Base-by-base conservation (phyloP, 2,113 vertebrate genomes). In the Otocyon megalotis region DNA sequence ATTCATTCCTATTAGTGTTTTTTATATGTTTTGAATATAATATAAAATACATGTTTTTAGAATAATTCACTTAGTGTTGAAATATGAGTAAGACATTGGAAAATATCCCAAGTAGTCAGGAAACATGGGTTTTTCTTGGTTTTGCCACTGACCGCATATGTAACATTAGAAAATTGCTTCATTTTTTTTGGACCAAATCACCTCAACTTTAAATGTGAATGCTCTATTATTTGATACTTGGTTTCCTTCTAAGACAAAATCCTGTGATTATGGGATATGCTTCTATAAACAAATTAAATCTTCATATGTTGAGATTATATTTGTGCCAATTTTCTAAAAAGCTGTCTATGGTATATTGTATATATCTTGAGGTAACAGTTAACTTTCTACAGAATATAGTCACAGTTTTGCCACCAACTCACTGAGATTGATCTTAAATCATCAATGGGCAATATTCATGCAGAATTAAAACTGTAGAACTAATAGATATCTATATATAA, bases 11-110 rank as follows among this genome's bases (percentile, higher is more conserved):
- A n/a, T 89, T 77, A 43, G 1, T 26, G 56, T 6, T 48, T 94
- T 92, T 92, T 67, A 95, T 90, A 86, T 81, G 22, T 3, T 80
- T 69, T 88, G 24, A 79, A 14, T 88, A 3, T 5, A 94, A 63
- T 20, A 37, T 56, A 50, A 82, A 30, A 96, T 92, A 86, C 15
- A 22, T 0, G 8, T 65, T 88, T 72, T 87, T 77, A 53, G 13
- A 85, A 15, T 54, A 35, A 43, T 58, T 90, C 24, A 84, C 8
- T 62, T 67, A 48, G 7, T 71, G 30, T 53, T 93, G 20, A 89
- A 65, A 92, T 90, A 63, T 4, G 30, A 74, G 13, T 28, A 91
- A 90, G 5, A 6, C 1, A 79, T 28, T 88, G 5, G 37, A 72
- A 94, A 94, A 26, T 74, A 63, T 24, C 13, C 72, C 28, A 62